Evolutionary conservation across 2,797 vertebrate species (phyloP).

Genomic region (Champsocephalus esox): DNA sequence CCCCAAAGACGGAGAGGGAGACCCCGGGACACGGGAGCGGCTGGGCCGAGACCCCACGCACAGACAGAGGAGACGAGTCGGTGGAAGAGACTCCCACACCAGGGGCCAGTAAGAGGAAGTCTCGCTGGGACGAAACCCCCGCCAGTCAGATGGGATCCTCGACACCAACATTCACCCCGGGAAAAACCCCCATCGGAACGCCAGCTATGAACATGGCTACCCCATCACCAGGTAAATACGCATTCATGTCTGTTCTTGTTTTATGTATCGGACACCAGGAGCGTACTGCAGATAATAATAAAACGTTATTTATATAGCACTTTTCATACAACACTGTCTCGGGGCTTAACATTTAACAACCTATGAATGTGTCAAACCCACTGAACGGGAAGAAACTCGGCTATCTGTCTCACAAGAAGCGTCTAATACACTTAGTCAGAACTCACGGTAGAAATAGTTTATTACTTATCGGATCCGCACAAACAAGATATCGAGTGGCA

Average conservation of each 20-base stretch:
- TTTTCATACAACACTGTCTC: too few relatives aligned
- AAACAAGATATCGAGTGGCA: too few relatives aligned
- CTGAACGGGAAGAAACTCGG: too few relatives aligned
- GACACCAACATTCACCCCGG: conserved; percentile 96
- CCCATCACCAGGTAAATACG: conserved; percentile 92
- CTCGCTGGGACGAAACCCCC: conserved; percentile 98
- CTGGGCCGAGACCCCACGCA: conserved; percentile 97
- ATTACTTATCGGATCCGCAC: too few relatives aligned
- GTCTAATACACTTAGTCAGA: too few relatives aligned
- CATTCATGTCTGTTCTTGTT: background rate
- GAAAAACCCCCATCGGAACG: conserved; percentile 97
- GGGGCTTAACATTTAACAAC: too few relatives aligned
- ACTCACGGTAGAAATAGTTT: too few relatives aligned
- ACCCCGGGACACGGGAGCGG: conserved; percentile 98
- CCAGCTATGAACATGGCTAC: conserved; percentile 99
- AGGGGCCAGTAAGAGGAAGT: conserved; percentile 97
- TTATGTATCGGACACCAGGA: too few relatives aligned
- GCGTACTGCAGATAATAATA: too few relatives aligned
- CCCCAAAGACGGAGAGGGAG: conserved; percentile 97
- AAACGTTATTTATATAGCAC: too few relatives aligned
- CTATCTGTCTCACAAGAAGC: too few relatives aligned
- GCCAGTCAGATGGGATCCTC: conserved; percentile 99
- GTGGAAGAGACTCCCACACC: conserved; percentile 98
- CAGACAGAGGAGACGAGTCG: conserved; percentile 96
- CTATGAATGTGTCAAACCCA: too few relatives aligned